A percentile compares a stretch with the other conserved stretches of the same genome.
These are phyloP conservation scores for Mus spicilegus DNA, from an alignment of 2,113 vertebrate species.

Conservation along the genomic window DNA sequence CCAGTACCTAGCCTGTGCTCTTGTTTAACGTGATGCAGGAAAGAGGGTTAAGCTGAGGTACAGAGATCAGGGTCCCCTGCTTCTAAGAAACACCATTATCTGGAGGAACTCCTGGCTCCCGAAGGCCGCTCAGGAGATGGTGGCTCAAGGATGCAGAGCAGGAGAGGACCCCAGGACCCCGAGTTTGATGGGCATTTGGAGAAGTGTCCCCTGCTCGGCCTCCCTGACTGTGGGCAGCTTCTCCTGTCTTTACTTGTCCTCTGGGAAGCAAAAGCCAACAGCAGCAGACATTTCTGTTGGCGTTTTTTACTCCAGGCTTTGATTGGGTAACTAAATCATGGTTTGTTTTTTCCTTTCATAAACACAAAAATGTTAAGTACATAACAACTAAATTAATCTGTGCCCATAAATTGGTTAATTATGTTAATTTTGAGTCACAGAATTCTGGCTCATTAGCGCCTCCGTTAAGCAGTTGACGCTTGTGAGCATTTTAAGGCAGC, in stretches of 20 bases:
- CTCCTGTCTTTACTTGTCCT: background rate
- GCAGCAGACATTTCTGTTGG: background rate
- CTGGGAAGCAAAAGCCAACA: constrained; percentile 13
- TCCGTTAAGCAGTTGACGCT: constrained; percentile 60
- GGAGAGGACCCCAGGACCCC: background rate
- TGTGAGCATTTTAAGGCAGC: constrained; percentile 49
- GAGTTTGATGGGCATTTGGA: background rate
- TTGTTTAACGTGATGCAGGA: background rate
- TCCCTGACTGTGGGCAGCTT: background rate
- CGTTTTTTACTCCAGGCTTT: constrained; percentile 39
- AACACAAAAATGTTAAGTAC: constrained; percentile 47
- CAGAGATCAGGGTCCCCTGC: background rate
- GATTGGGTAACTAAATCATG: constrained; percentile 54
- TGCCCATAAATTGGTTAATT: constrained; percentile 52
- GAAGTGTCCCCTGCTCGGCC: background rate
- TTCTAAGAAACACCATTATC: background rate
- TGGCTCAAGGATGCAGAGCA: background rate
- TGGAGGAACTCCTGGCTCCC: background rate
- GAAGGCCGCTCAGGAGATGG: background rate
- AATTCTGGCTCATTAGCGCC: constrained; percentile 48
- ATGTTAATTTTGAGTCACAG: constrained; percentile 63
- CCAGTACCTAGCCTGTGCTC: background rate
- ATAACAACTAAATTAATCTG: constrained; percentile 53
- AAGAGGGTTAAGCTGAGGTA: background rate
- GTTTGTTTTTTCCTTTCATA: constrained; percentile 25